phyloP scores from a whole-genome alignment of 2,113 vertebrate species.

The Brachyhypopomus gauderio region DNA sequence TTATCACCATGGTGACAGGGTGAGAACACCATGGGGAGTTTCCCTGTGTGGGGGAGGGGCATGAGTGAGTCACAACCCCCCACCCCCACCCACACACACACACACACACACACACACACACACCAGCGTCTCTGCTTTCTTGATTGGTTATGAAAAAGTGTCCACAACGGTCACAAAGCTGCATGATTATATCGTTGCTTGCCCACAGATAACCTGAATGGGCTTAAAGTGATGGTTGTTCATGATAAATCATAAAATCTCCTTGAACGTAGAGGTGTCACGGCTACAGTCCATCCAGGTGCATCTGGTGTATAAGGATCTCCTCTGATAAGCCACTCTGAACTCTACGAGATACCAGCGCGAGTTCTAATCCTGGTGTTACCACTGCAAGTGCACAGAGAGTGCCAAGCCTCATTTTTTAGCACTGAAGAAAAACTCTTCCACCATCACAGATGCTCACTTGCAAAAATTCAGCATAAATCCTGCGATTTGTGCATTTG shows the following conservation, averaged over 20 bases:
- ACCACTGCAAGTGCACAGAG: background rate
- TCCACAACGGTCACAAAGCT: background rate
- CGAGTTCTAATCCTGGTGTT: background rate
- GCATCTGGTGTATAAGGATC: too few species aligned
- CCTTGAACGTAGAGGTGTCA: too few species aligned
- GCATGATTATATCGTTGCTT: background rate
- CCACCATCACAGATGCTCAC: background rate
- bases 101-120: too few species aligned
- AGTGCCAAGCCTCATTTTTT: background rate
- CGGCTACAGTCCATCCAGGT: too few species aligned
- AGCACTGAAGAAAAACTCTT: conserved; percentile 1
- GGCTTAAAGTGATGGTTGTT: too few species aligned
- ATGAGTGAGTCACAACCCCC: too few species aligned
- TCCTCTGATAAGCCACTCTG: background rate
- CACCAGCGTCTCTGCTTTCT: background rate
- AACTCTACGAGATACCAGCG: background rate
- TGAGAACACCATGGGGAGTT: conserved; percentile 36
- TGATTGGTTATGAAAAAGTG: conserved; percentile 29
- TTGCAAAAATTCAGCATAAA: too few species aligned
- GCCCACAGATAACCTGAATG: too few species aligned
- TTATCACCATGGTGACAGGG: conserved; percentile 38
- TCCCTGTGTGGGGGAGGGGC: conserved; percentile 14
- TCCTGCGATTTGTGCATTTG: too few species aligned
- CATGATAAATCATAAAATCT: background rate
- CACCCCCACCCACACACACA: too few species aligned